These are phyloP conservation scores for Trichopoda pennipes DNA, from an alignment of 2,888 invertebrate genomes.

Conservation along the genomic window DNA sequence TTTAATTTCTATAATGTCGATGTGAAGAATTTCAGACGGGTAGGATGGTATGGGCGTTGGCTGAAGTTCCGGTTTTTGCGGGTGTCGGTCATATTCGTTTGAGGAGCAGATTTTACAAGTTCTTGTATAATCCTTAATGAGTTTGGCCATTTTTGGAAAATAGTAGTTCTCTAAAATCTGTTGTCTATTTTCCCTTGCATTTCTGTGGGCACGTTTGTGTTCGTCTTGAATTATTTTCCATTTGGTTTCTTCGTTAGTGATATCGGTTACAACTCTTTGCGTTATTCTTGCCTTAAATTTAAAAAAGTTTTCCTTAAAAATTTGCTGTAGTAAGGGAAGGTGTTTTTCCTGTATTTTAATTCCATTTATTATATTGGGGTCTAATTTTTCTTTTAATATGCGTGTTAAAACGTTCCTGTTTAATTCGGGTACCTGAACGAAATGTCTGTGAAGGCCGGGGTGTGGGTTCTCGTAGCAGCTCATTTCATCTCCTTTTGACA, in stretches of 20 bases:
- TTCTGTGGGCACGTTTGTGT: conserved; percentile 34
- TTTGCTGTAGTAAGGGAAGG: conserved; percentile 15
- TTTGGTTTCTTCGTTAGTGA: conserved; percentile 29
- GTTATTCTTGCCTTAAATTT: conserved; percentile 40
- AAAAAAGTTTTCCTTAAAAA: conserved; percentile 15
- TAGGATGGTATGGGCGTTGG: conserved; percentile 36
- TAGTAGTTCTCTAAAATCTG: no score
- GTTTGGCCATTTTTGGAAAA: no score
- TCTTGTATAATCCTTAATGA: conserved; percentile 2
- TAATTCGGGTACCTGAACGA: conserved; percentile 9
- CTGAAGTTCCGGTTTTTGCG: conserved; percentile 15
- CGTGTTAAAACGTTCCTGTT: conserved; percentile 26
- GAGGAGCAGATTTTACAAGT: background rate
- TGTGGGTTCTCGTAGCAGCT: conserved; percentile 17
- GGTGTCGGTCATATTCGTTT: conserved; percentile 19
- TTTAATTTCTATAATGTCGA: conserved; percentile 25
- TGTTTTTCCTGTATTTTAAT: conserved; percentile 13
- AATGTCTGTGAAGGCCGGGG: conserved; percentile 25
- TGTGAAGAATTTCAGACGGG: conserved; percentile 43
- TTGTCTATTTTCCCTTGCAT: conserved; percentile 26
- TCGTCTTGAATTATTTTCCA: conserved; percentile 41
- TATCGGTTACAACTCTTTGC: conserved; percentile 50
- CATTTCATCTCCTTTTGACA: conserved; percentile 27
- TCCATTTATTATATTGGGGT: conserved; percentile 3
- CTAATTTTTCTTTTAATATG: conserved; percentile 26